Base-by-base conservation (phyloP, 1,140 invertebrate genomes). In the Drusus annulatus region DNA sequence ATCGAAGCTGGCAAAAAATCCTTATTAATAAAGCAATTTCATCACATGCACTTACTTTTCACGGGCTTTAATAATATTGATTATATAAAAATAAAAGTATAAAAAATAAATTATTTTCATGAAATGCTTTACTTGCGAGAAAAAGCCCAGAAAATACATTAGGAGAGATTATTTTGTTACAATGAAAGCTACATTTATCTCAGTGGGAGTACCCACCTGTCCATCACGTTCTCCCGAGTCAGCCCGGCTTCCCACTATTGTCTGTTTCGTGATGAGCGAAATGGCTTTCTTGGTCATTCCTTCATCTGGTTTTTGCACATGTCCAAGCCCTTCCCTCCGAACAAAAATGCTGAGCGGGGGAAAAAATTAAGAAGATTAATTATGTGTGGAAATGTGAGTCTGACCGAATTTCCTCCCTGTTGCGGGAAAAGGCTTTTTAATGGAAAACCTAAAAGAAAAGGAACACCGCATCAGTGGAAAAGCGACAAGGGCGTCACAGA, bases 351-450 rank as follows among this genome's bases (percentile, higher is more conserved):
- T 75, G 71, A 75, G 52, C 71, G 25, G 25, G 13, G 25, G 52
- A 75, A 75, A 75, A 75, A 75, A 75, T 54, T 75, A 75, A 36
- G 71, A 75, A 75, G 71, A 75, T 75, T 75, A 75, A 75, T 75
- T 75, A 75, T 56, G 71, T 58, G 51, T 75, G 21, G 31, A 75
- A 75, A 28, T 36, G 28, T 56, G 28, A 74, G 17, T 17, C 71
- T 58, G 15, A 17, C 16, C 36, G 16, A 17, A 75, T 54, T 74
- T 74, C 16, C 10, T 23, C 10, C 2, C 7, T 17, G 23, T 50
- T 73, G 19, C 17, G 16, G 25, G 17, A 19, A 7, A 36, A 2
- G 71, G 54, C 54, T 19, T 31, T n/a, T 19, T 75, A 75, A 75
- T 75, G 71, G 71, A 75, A 71, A 23, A 52, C 45, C 51, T 3